phyloP scores from a whole-genome alignment of 2,113 vertebrate species.

The Raja brachyura region DNA sequence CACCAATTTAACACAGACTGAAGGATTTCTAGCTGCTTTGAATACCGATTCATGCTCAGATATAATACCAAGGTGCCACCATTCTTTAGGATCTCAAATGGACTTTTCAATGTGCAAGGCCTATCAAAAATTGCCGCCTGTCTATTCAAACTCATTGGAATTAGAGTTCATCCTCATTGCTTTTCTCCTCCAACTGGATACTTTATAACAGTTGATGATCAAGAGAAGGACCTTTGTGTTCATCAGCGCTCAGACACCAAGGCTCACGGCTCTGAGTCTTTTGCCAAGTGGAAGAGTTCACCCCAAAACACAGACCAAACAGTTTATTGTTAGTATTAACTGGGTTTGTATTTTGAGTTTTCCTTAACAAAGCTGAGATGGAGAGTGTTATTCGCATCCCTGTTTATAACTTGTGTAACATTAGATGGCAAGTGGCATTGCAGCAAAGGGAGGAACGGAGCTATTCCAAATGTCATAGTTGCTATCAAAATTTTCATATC shows the following conservation, averaged over 20 bases:
- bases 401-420: not conserved
- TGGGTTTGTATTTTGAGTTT: not conserved
- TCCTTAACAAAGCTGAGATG: not conserved
- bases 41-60: not conserved
- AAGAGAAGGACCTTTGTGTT: not conserved
- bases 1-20: not conserved
- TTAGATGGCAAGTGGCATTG: not conserved
- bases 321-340: not conserved
- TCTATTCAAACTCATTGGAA: not conserved
- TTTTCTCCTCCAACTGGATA: not conserved
- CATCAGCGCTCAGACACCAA: not conserved
- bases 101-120: not conserved
- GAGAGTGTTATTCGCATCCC: not conserved
- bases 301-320: not conserved
- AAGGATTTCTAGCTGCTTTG: not conserved
- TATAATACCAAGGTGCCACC: not conserved
- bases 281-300: not conserved
- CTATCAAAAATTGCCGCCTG: not conserved
- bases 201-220: not conserved
- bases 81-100: not conserved
- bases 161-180: not conserved
- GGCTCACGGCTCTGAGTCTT: not conserved
- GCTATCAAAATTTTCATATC: not conserved
- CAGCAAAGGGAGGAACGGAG: not conserved
- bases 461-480: not conserved